Conservation (phyloP, 2,113 vertebrate genomes). For the Podarcis raffonei region DNA sequence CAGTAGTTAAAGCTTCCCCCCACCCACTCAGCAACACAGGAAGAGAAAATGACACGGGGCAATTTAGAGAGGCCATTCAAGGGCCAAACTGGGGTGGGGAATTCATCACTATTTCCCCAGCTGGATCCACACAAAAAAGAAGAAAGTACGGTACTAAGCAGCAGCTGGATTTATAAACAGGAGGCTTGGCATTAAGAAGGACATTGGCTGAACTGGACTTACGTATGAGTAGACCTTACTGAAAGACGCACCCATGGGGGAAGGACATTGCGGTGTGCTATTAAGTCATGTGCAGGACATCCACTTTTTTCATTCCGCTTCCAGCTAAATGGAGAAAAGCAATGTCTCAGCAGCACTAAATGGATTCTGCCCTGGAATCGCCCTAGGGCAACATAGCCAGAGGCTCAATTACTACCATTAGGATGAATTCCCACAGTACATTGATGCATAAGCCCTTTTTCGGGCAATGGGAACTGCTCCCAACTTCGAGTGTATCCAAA, state of each 20-base stretch:
- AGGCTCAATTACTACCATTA: background rate
- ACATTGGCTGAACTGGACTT: background rate
- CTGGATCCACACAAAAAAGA: background rate
- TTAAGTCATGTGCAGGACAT: background rate
- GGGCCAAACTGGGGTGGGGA: background rate
- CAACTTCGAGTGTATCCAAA: too few species aligned
- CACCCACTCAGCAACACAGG: background rate
- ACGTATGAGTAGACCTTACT: background rate
- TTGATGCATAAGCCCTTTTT: background rate
- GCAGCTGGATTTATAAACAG: background rate
- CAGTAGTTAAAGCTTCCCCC: background rate
- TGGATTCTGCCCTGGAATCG: background rate
- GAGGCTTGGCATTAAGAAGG: background rate
- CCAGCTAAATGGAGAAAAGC: background rate
- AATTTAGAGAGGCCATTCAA: background rate
- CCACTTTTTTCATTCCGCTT: background rate
- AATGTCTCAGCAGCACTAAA: background rate
- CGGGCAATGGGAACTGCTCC: background rate
- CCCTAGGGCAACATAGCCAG: background rate
- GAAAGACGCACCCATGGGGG: background rate
- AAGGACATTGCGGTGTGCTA: background rate
- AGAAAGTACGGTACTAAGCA: background rate
- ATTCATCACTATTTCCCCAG: background rate
- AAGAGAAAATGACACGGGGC: background rate
- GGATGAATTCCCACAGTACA: background rate